phyloP scores from a whole-genome alignment of 2,888 invertebrate species.

The Pseudococcus viburni region DNA sequence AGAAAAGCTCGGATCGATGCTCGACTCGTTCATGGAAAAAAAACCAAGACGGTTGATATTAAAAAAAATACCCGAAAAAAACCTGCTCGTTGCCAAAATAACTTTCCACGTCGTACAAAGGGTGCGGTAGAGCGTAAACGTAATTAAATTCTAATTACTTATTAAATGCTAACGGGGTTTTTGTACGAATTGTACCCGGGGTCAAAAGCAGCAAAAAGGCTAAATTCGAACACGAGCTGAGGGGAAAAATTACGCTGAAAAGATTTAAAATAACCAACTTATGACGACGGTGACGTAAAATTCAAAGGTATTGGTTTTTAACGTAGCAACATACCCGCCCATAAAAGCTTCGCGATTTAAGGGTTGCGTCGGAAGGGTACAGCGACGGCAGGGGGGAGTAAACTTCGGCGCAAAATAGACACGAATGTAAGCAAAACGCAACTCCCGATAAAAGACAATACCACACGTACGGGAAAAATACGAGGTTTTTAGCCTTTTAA shows the following conservation, averaged over 20 bases:
- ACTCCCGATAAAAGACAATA: conserved; percentile 9
- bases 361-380: background rate
- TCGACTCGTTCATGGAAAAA: background rate
- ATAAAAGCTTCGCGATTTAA: conserved; percentile 25
- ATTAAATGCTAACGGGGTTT: conserved; percentile 20
- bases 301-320: background rate
- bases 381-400: background rate
- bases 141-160: conserved; percentile 51
- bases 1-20: conserved; percentile 25
- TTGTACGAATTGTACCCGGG: background rate
- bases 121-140: background rate
- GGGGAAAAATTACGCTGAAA: background rate
- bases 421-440: conserved; percentile 7
- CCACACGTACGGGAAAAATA: background rate
- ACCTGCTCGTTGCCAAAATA: background rate
- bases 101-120: background rate
- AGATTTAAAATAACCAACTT: conserved; percentile 9
- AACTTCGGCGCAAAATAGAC: conserved; percentile 40
- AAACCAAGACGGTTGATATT: conserved; percentile 19
- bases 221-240: background rate
- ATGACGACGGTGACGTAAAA: background rate
- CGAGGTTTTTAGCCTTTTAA: conserved; percentile 23
- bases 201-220: background rate
- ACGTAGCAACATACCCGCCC: conserved; percentile 37
- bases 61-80: background rate